These are phyloP conservation scores for Ctenoplectra terminalis DNA, from an alignment of 1,140 invertebrate genomes.

Conservation along the genomic window DNA sequence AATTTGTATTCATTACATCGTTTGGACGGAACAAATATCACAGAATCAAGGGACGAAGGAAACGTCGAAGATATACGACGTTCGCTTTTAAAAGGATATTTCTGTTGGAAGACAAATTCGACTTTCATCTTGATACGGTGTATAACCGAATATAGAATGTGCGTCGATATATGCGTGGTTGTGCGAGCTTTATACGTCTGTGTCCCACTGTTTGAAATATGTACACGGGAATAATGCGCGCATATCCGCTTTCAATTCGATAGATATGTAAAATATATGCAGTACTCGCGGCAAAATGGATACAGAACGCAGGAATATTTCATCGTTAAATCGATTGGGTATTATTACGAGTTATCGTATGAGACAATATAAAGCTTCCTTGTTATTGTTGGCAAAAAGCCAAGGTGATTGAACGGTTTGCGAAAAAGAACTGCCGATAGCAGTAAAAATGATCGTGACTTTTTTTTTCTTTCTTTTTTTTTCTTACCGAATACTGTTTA, in stretches of 20 bases:
- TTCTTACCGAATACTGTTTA: no score
- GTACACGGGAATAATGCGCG: constrained; percentile 52
- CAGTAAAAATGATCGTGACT: neutral
- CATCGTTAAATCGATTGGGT: constrained; percentile 54
- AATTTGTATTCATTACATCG: constrained; percentile 46
- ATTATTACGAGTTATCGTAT: constrained; percentile 29
- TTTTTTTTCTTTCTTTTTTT: neutral
- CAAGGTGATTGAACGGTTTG: neutral
- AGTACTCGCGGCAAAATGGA: constrained; percentile 46
- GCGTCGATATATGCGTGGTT: neutral
- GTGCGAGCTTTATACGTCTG: neutral
- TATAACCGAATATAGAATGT: constrained; percentile 41
- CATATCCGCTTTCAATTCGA: constrained; percentile 65
- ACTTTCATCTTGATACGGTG: constrained; percentile 37
- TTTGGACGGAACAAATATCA: constrained; percentile 18
- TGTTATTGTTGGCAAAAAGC: constrained; percentile 26
- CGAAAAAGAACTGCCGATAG: neutral
- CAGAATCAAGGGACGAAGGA: neutral
- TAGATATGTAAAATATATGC: constrained; percentile 64
- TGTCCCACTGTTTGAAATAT: constrained; percentile 16
- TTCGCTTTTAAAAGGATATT: constrained; percentile 36
- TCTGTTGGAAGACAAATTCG: constrained; percentile 18
- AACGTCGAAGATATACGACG: neutral
- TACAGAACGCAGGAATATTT: constrained; percentile 56
- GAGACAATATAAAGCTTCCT: constrained; percentile 31